phyloP scores from a whole-genome alignment of 2,888 invertebrate genomes.

The Epsilonema sp. region DNA sequence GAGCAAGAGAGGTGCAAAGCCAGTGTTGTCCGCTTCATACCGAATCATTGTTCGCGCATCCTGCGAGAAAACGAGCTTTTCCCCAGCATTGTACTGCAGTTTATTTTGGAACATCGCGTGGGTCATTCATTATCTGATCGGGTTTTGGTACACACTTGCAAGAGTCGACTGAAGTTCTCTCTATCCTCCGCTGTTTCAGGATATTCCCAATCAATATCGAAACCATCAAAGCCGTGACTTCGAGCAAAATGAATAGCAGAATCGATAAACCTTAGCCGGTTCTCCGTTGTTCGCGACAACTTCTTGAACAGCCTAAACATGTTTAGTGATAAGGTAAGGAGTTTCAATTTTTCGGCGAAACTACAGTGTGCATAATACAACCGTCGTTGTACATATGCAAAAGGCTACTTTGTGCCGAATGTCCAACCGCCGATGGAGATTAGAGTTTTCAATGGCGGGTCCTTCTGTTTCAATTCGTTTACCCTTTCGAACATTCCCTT shows the following conservation, averaged over 20 bases:
- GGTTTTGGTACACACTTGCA: constrained; percentile 46
- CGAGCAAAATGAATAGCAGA: constrained; percentile 26
- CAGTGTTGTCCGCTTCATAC: background rate
- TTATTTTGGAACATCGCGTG: too few relatives aligned
- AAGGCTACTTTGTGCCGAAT: constrained; percentile 55
- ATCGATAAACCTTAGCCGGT: constrained; percentile 40
- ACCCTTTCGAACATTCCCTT: constrained; percentile 70
- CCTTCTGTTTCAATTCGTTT: constrained; percentile 59
- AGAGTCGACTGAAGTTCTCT: constrained; percentile 66
- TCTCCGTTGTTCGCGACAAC: constrained; percentile 29
- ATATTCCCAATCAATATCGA: constrained; percentile 33
- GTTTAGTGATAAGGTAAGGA: too few relatives aligned
- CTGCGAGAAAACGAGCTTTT: too few relatives aligned
- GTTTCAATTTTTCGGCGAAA: too few relatives aligned
- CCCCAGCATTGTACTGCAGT: too few relatives aligned
- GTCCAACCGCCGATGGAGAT: constrained; percentile 90
- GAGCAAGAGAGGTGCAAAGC: background rate
- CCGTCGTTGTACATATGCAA: too few relatives aligned
- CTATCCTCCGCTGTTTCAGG: constrained; percentile 47
- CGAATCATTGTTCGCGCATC: too few relatives aligned
- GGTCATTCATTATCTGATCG: too few relatives aligned
- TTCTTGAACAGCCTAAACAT: constrained; percentile 68
- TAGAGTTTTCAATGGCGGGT: constrained; percentile 72
- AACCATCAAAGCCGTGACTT: constrained; percentile 28
- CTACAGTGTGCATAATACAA: too few relatives aligned